Conservation (phyloP, 1,140 invertebrate species). For the Brachionus paranguensis region DNA sequence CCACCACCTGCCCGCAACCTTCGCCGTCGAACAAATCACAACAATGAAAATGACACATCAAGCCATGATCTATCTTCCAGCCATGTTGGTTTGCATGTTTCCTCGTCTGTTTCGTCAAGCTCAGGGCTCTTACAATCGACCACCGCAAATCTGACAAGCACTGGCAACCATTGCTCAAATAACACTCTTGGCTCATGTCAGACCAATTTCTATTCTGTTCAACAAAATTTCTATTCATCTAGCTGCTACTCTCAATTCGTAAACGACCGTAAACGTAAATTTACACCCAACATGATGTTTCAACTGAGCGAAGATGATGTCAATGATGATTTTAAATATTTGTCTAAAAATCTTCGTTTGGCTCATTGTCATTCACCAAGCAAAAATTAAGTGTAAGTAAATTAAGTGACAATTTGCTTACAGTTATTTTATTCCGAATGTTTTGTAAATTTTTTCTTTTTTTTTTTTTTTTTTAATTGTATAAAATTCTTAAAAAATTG, state of each 20-base stretch:
- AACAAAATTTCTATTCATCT: background rate
- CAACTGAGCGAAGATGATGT: background rate
- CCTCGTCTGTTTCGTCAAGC: background rate
- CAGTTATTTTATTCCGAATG: background rate
- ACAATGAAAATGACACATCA: background rate
- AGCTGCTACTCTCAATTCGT: background rate
- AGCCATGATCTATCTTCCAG: background rate
- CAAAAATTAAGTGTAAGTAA: background rate
- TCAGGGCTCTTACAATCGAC: background rate
- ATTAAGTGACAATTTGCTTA: background rate
- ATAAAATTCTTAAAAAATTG: background rate
- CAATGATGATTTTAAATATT: conserved; percentile 10
- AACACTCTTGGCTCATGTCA: background rate
- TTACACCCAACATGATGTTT: background rate
- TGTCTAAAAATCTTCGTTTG: background rate
- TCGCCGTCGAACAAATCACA: background rate
- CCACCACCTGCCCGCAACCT: conserved; percentile 18
- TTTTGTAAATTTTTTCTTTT: background rate
- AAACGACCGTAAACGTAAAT: conserved; percentile 12
- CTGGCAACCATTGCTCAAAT: background rate
- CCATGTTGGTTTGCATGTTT: background rate
- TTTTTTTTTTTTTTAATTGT: background rate
- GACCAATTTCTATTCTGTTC: background rate
- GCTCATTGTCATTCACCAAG: background rate
- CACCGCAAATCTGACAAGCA: background rate